phyloP scores from a whole-genome alignment of 2,888 invertebrate genomes.

The Gnatocerus cornutus region DNA sequence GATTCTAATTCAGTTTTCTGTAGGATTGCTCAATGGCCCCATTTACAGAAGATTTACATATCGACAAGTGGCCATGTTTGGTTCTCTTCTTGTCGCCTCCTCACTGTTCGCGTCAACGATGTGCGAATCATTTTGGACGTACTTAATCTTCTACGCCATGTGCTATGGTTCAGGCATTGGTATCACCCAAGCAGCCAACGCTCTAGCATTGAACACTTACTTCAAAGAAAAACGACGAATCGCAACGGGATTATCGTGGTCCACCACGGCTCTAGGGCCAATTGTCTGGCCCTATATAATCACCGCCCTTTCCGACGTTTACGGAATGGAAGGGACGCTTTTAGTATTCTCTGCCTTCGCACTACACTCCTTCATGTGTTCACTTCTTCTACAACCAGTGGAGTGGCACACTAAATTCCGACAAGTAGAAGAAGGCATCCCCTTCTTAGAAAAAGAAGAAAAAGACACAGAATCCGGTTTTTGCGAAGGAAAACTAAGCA shows the following conservation, averaged over 20 bases:
- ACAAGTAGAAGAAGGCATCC: conserved; percentile 52
- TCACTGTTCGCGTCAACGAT: conserved; percentile 77
- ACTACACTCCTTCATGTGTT: conserved; percentile 79
- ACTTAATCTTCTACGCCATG: conserved; percentile 78
- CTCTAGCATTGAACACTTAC: conserved; percentile 82
- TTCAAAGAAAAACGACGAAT: conserved; percentile 81
- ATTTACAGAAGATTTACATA: conserved; percentile 80
- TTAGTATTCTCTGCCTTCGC: conserved; percentile 80
- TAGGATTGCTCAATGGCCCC: conserved; percentile 82
- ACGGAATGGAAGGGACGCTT: conserved; percentile 79
- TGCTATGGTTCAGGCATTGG: conserved; percentile 80
- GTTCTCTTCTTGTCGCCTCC: conserved; percentile 75
- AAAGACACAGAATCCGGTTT: conserved; percentile 40
- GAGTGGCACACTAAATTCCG: conserved; percentile 79
- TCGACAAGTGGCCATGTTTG: conserved; percentile 79
- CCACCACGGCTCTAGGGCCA: conserved; percentile 82
- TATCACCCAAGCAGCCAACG: conserved; percentile 80
- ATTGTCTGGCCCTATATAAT: conserved; percentile 83
- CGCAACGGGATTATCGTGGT: conserved; percentile 82
- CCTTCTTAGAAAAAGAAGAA: conserved; percentile 43
- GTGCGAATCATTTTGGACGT: conserved; percentile 77
- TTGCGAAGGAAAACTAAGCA: conserved; percentile 50
- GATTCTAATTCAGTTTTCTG: too few relatives aligned
- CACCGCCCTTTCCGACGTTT: conserved; percentile 76
- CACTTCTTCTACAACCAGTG: conserved; percentile 82